These are phyloP conservation scores for Brachypterus glaber DNA, from an alignment of 2,888 invertebrate species.

Conservation along the genomic window DNA sequence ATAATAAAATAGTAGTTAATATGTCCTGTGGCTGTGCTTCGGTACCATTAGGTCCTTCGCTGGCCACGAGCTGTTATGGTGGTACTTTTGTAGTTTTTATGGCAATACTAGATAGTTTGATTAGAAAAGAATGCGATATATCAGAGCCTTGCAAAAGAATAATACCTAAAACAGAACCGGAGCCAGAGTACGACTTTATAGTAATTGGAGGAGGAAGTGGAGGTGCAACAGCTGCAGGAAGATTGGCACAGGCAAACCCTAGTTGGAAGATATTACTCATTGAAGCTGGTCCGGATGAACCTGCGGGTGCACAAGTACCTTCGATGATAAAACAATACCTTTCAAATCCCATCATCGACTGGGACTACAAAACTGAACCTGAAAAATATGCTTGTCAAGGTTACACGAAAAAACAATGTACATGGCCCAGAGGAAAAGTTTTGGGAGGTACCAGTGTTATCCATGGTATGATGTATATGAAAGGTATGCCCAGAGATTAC, in stretches of 20 bases:
- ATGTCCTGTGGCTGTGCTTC: too few species aligned
- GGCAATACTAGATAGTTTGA: conserved; percentile 53
- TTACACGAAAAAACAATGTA: conserved; percentile 45
- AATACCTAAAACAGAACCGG: conserved; percentile 38
- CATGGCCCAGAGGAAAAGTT: conserved; percentile 62
- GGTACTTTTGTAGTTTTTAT: conserved; percentile 56
- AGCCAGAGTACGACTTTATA: conserved; percentile 54
- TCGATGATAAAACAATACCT: conserved; percentile 60
- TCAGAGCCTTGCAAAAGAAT: conserved; percentile 54
- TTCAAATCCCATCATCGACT: conserved; percentile 53
- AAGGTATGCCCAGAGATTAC: conserved; percentile 66
- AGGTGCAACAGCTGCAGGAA: conserved; percentile 53
- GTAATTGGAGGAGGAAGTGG: conserved; percentile 59
- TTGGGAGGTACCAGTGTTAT: conserved; percentile 62
- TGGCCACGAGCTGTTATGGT: conserved; percentile 48
- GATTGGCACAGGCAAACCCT: conserved; percentile 54
- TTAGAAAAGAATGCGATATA: conserved; percentile 48
- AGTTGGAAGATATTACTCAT: conserved; percentile 60
- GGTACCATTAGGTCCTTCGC: conserved; percentile 45
- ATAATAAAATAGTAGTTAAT: too few species aligned
- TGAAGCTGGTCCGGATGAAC: conserved; percentile 65
- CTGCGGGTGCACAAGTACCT: conserved; percentile 52
- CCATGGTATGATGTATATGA: conserved; percentile 79
- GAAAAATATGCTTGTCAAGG: conserved; percentile 53
- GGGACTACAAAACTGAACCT: conserved; percentile 57